Conservation (phyloP, 2,888 invertebrate genomes). For the Cantharis nigra region DNA sequence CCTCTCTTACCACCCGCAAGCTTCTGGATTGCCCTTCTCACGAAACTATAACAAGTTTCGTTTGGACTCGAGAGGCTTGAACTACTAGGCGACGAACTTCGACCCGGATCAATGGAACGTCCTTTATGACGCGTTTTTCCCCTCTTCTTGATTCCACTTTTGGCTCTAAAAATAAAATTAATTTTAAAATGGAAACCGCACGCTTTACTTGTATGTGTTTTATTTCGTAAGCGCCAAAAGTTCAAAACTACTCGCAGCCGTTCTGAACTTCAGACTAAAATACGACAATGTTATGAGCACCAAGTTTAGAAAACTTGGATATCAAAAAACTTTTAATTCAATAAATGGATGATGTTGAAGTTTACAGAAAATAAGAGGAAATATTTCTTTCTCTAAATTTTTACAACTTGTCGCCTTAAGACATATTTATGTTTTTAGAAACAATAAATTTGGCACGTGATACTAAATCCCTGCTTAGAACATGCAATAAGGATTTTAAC, state of each 20-base stretch:
- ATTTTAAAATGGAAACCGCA: background rate
- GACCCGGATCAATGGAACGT: slow-evolving; percentile 69
- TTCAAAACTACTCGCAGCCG: background rate
- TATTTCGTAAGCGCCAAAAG: background rate
- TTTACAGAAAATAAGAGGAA: background rate
- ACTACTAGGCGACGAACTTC: slow-evolving; percentile 72
- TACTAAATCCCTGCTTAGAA: background rate
- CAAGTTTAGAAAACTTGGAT: background rate
- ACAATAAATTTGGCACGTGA: background rate
- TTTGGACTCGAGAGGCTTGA: slow-evolving; percentile 90
- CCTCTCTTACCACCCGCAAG: slow-evolving; percentile 70
- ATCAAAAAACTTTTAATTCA: background rate
- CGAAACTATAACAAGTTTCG: slow-evolving; percentile 93
- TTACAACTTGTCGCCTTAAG: background rate
- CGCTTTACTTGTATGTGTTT: background rate
- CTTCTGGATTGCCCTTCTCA: slow-evolving; percentile 82
- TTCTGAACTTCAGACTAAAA: background rate
- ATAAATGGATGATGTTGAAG: background rate
- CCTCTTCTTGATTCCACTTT: slow-evolving; percentile 57
- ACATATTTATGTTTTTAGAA: background rate
- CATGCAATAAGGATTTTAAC: background rate
- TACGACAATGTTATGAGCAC: background rate
- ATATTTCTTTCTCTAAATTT: background rate
- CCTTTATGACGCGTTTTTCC: slow-evolving; percentile 60
- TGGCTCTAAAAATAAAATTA: slow-evolving; percentile 43